Percentiles rank a stretch among this genome's conserved stretches.
phyloP scores from a whole-genome alignment of 2,888 invertebrate species.

The Beris morrisii region DNA sequence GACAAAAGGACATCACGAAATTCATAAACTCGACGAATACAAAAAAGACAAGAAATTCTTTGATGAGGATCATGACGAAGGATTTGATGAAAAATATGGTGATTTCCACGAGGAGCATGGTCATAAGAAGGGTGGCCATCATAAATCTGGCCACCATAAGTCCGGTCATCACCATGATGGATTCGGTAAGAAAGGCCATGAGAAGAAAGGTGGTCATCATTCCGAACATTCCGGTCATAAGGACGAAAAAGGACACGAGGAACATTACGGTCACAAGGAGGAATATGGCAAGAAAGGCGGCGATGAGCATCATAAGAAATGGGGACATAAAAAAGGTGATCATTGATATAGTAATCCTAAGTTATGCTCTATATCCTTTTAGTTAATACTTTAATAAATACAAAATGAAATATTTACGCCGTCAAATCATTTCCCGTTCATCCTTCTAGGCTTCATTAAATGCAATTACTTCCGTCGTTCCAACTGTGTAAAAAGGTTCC shows the following conservation, averaged over 20 bases:
- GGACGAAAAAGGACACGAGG: conserved; percentile 74
- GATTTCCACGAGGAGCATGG: conserved; percentile 78
- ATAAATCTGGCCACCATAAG: conserved; percentile 80
- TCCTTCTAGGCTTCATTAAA: background rate
- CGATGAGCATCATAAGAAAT: conserved; percentile 77
- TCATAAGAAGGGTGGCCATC: conserved; percentile 79
- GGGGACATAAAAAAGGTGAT: conserved; percentile 65
- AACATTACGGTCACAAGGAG: conserved; percentile 73
- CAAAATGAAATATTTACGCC: conserved; percentile 32
- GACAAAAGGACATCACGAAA: conserved; percentile 82
- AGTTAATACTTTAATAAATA: conserved; percentile 36
- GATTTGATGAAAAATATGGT: conserved; percentile 80
- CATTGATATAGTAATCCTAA: conserved; percentile 45
- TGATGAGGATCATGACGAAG: conserved; percentile 81
- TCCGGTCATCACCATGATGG: conserved; percentile 75
- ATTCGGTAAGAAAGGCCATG: conserved; percentile 78
- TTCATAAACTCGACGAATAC: conserved; percentile 82
- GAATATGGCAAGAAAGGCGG: conserved; percentile 80
- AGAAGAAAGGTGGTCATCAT: conserved; percentile 79
- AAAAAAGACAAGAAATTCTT: conserved; percentile 86
- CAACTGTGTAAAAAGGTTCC: no score
- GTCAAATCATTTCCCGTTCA: background rate
- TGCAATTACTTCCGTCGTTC: no score
- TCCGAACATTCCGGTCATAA: conserved; percentile 80
- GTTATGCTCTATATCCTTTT: conserved; percentile 19